phyloP scores from a whole-genome alignment of 2,797 vertebrate genomes.

The Pangasius mekongensis region DNA sequence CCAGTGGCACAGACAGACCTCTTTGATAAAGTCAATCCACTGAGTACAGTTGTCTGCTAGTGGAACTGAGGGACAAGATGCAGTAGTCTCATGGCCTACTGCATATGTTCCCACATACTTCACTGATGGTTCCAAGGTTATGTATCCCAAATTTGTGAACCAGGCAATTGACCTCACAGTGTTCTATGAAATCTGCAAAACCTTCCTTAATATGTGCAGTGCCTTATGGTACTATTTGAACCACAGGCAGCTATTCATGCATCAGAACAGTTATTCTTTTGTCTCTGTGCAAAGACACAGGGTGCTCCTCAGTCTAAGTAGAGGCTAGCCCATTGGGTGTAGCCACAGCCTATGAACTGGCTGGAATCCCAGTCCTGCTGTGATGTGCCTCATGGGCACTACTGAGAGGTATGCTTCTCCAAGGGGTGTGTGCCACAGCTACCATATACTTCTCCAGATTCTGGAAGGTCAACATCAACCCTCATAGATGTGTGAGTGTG shows the following conservation, averaged over 20 bases:
- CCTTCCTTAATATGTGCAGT: background rate
- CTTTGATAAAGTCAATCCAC: background rate
- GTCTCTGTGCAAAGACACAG: background rate
- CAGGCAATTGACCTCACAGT: background rate
- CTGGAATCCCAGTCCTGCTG: background rate
- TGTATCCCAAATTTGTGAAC: background rate
- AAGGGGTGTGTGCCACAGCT: background rate
- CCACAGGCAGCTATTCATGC: background rate
- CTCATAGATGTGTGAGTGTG: background rate
- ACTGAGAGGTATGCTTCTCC: background rate
- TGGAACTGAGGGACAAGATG: background rate
- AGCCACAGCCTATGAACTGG: background rate
- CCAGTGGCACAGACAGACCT: background rate
- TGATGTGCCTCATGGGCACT: background rate
- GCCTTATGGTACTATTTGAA: conserved; percentile 2
- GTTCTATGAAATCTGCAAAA: background rate
- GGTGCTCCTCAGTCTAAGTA: background rate
- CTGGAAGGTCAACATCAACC: background rate
- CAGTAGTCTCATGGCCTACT: background rate
- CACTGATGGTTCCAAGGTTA: background rate
- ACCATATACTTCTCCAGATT: background rate
- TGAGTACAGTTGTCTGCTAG: background rate
- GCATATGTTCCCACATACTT: background rate
- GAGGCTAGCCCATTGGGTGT: background rate
- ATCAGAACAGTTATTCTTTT: background rate